Base-by-base conservation (phyloP, 2,797 vertebrate species). In the Steatocranus sp. region DNA sequence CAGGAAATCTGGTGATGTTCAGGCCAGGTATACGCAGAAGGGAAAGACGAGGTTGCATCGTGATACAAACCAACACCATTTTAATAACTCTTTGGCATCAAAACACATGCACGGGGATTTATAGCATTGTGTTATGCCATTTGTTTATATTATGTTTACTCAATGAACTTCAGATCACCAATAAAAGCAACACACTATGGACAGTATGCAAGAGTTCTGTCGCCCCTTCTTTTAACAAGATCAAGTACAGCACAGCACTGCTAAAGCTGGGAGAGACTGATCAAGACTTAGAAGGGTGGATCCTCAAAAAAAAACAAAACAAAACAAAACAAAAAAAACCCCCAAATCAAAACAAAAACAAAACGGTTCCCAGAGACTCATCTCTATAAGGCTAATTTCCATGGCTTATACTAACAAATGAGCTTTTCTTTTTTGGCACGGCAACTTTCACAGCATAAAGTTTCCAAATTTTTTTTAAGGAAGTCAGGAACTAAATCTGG, bases 1-100 rank as follows among this genome's bases (percentile, higher is more conserved):
- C 8, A 27, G 76, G 88, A 30, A 54, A 75, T 89, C 86, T 86
- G 76, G 70, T 83, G 27, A 74, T 86, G 51, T 41, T 86, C 30
- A 56, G 90, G 88, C 74, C 32, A 3, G 23, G 77, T 51, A 76
- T 81, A 83, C 91, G 12, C 80, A 90, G 90, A 91, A 20, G 54
- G 79, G 82, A 75, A 58, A 41, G 73, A 78, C 3, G 54, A 81
- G 63, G 48, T 12, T 58, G 50, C 76, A 8, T 87, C 15, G 7
- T 38, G 8, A 75, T 32, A 84, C 66, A 43, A 23, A 18, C 9
- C 51, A 46, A 27, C 20, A 61, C 38, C 20, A 63, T 15, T 78
- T 82, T n/a, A 34, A 79, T n/a, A 81, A 25, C 17, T 48, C 14
- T 58, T 32, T 9, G 6, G 36, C 27, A 12, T 36, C n/a, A 56